Percentiles rank a stretch among this genome's conserved stretches.
Conservation (phyloP, 2,113 vertebrate species). For the Oryctolagus cuniculus region DNA sequence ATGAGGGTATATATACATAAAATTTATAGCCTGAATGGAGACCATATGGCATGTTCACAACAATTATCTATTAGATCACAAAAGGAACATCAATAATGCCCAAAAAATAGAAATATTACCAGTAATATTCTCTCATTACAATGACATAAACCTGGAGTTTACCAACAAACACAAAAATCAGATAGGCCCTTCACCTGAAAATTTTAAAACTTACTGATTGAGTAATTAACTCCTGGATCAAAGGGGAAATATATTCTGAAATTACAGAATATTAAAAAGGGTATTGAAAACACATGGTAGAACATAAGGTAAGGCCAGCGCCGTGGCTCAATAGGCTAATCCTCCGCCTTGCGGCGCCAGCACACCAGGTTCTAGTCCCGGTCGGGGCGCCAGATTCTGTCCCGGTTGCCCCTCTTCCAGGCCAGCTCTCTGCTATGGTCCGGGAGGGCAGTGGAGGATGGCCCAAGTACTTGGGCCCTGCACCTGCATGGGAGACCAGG, state of each 20-base stretch:
- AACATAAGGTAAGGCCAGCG: background rate
- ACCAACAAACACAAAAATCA: background rate
- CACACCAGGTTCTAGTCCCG: no score
- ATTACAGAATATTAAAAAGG: background rate
- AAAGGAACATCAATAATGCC: background rate
- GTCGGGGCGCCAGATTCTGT: no score
- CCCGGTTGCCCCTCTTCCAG: no score
- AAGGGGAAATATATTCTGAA: background rate
- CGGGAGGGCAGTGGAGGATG: no score
- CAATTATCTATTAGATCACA: constrained; percentile 14
- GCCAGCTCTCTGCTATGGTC: no score
- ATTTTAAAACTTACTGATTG: background rate
- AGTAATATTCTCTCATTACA: background rate
- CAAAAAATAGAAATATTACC: background rate
- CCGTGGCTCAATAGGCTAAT: no score
- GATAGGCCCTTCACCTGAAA: background rate
- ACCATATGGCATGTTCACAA: background rate
- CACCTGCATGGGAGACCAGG: no score
- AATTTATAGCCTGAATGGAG: background rate
- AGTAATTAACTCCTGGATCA: background rate
- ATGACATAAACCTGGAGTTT: background rate
- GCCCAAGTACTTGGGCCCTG: no score
- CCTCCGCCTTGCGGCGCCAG: no score
- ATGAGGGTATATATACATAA: background rate
- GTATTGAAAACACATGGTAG: background rate